These are phyloP conservation scores for Meteorus cinctellus DNA, from an alignment of 2,888 invertebrate species.

Conservation along the genomic window DNA sequence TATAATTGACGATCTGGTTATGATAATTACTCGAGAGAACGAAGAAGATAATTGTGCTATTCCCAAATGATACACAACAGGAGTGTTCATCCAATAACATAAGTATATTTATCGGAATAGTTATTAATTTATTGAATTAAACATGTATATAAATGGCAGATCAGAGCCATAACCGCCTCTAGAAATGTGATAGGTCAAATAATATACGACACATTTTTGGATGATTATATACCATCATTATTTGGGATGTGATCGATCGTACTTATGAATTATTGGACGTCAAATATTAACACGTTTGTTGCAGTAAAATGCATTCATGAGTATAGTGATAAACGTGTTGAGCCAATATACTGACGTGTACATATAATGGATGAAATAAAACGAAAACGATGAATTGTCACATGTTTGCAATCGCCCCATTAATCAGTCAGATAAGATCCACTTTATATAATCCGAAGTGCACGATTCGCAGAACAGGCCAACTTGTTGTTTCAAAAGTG, in stretches of 20 bases:
- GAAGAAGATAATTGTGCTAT: constrained; percentile 22
- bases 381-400: not conserved
- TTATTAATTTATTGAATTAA: not conserved
- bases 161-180: not conserved
- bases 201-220: not conserved
- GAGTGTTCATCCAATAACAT: constrained; percentile 37
- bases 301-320: not conserved
- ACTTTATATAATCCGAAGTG: not conserved
- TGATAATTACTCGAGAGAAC: not conserved
- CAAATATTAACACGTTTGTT: not conserved
- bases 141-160: constrained; percentile 10
- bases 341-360: not conserved
- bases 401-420: not conserved
- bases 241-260: not conserved
- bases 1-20: constrained; percentile 32
- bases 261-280: not conserved
- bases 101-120: constrained; percentile 20
- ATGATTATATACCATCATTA: not conserved
- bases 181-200: not conserved
- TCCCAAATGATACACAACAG: constrained; percentile 30
- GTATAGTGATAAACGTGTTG: not conserved
- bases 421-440: too few relatives aligned
- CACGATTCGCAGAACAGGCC: not conserved
- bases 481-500: not conserved
- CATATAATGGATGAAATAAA: not conserved